These are phyloP conservation scores for Drosophila melanocephala DNA, from an alignment of 2,888 invertebrate genomes.

Conservation along the genomic window DNA sequence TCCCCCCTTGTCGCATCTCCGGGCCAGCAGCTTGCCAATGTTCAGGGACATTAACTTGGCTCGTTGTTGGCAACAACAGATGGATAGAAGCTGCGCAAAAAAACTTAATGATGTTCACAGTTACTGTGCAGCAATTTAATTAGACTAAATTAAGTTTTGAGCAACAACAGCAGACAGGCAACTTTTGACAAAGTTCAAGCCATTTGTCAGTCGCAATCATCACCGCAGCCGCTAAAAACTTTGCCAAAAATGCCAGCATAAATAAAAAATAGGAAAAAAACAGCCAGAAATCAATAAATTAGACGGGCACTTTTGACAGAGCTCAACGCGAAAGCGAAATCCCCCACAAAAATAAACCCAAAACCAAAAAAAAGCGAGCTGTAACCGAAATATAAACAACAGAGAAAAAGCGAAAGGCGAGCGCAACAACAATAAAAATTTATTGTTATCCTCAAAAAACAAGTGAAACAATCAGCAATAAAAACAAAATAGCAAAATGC, in stretches of 20 bases:
- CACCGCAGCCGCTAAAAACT: constrained; percentile 38
- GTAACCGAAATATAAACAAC: constrained; percentile 50
- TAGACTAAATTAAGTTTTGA: constrained; percentile 62
- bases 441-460: constrained; percentile 73
- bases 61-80: constrained; percentile 45
- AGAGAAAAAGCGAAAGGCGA: constrained; percentile 46
- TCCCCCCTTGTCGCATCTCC: background rate
- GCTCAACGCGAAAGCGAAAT: constrained; percentile 24
- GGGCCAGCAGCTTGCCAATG: constrained; percentile 24
- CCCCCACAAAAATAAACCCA: constrained; percentile 8
- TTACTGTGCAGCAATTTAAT: constrained; percentile 63
- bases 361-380: constrained; percentile 29
- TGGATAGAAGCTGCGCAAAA: constrained; percentile 30
- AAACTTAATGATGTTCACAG: constrained; percentile 62
- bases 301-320: constrained; percentile 41
- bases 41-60: constrained; percentile 69
- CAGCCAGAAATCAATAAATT: constrained; percentile 66
- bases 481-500: constrained; percentile 47
- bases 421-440: constrained; percentile 74
- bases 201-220: constrained; percentile 64
- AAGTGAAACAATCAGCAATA: constrained; percentile 79
- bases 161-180: constrained; percentile 18
- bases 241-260: constrained; percentile 29
- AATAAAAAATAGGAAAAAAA: constrained; percentile 14
- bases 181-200: constrained; percentile 52